phyloP scores from a whole-genome alignment of 2,888 invertebrate species.

The Drosophila longiperda region DNA sequence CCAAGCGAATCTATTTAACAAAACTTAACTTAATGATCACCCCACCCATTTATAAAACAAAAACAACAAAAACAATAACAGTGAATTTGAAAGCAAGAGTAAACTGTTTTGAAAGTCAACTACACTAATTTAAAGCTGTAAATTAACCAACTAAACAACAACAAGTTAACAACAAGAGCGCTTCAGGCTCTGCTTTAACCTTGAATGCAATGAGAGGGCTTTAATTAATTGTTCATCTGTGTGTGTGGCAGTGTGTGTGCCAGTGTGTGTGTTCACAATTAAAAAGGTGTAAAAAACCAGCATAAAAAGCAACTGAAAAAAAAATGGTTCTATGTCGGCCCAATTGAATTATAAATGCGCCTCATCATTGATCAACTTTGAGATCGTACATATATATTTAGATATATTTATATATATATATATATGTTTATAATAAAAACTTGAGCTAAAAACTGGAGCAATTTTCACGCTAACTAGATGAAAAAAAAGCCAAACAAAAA shows the following conservation, averaged over 20 bases:
- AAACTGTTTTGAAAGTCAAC: slow-evolving; percentile 79
- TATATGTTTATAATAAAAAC: slow-evolving; percentile 8
- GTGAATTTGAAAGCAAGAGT: slow-evolving; percentile 73
- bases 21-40: slow-evolving; percentile 66
- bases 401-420: background rate
- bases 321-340: slow-evolving; percentile 51
- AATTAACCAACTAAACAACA: slow-evolving; percentile 75
- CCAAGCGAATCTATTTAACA: slow-evolving; percentile 45
- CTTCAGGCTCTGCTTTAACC: slow-evolving; percentile 62
- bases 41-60: slow-evolving; percentile 63
- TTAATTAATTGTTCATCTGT: slow-evolving; percentile 68
- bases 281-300: slow-evolving; percentile 67
- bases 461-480: slow-evolving; percentile 71
- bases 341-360: slow-evolving; percentile 52
- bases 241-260: slow-evolving; percentile 19
- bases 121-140: slow-evolving; percentile 80
- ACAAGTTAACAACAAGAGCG: slow-evolving; percentile 39
- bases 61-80: slow-evolving; percentile 33
- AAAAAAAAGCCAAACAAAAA: slow-evolving; percentile 24
- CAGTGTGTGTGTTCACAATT: slow-evolving; percentile 50
- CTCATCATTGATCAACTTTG: slow-evolving; percentile 49
- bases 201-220: slow-evolving; percentile 79
- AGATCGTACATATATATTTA: background rate
- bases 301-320: slow-evolving; percentile 22
- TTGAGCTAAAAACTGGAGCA: slow-evolving; percentile 64